These are phyloP conservation scores for Drosophila lutescens DNA, from an alignment of 2,888 invertebrate species.

Conservation along the genomic window DNA sequence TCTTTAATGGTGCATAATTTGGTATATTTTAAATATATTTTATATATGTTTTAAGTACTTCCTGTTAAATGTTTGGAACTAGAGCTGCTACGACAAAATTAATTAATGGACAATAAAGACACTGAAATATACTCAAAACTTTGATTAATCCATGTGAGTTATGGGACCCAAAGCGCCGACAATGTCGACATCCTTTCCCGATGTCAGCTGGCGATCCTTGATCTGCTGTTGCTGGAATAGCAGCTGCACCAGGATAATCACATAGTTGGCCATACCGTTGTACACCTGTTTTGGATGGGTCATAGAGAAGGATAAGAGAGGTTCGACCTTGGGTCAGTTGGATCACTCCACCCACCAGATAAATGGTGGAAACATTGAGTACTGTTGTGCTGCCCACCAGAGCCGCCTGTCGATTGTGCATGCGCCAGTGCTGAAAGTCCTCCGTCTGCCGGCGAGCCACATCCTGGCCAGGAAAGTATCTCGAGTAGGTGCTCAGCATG, in stretches of 20 bases:
- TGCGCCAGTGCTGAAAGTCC: conserved; percentile 65
- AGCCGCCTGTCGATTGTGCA: conserved; percentile 66
- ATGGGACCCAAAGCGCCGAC: conserved; percentile 30
- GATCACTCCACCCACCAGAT: conserved; percentile 60
- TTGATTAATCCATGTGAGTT: conserved; percentile 31
- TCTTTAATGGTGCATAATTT: too few relatives aligned
- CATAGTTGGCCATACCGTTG: conserved; percentile 77
- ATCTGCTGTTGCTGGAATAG: conserved; percentile 76
- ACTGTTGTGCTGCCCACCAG: conserved; percentile 63
- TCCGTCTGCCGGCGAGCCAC: conserved; percentile 38
- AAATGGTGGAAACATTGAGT: conserved; percentile 66
- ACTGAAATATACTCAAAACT: neutral
- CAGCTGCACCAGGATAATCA: conserved; percentile 79
- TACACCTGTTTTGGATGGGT: conserved; percentile 62
- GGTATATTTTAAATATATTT: too few relatives aligned
- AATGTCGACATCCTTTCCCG: conserved; percentile 55
- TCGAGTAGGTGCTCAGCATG: conserved; percentile 54
- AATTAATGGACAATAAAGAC: neutral
- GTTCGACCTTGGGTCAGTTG: too few relatives aligned
- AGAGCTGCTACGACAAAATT: neutral
- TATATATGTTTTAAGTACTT: too few relatives aligned
- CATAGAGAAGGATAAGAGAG: neutral
- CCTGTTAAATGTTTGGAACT: too few relatives aligned
- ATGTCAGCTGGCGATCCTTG: conserved; percentile 36
- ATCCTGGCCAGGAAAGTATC: conserved; percentile 37